phyloP scores from a whole-genome alignment of 2,113 vertebrate species.

The Ochotona princeps region DNA sequence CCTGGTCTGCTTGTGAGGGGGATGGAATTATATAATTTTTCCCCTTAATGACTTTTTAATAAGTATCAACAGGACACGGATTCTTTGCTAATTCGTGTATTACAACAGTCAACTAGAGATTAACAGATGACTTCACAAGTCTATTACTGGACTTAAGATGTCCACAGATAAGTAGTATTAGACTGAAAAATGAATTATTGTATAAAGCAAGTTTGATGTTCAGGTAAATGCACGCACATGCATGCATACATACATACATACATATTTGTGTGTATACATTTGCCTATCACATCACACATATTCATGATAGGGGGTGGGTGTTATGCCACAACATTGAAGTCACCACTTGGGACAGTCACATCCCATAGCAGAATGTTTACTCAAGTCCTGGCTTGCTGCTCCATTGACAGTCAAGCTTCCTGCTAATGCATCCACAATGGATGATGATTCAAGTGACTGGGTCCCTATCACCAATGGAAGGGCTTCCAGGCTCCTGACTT shows the following conservation, averaged over 20 bases:
- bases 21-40: not conserved
- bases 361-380: too few relatives aligned
- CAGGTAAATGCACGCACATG: not conserved
- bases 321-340: too few relatives aligned
- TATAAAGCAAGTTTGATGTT: not conserved
- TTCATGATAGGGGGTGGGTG: not conserved
- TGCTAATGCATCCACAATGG: too few relatives aligned
- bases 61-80: not conserved
- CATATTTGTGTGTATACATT: too few relatives aligned
- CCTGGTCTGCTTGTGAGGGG: not conserved
- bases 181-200: not conserved
- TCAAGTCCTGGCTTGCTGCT: too few relatives aligned
- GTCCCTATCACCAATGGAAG: too few relatives aligned
- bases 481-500: too few relatives aligned
- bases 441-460: too few relatives aligned
- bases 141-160: not conserved
- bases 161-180: not conserved
- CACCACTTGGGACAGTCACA: too few relatives aligned
- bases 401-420: too few relatives aligned
- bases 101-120: not conserved
- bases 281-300: not conserved
- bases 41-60: not conserved
- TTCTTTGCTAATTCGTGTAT: not conserved
- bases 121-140: not conserved
- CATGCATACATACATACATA: not conserved